These are phyloP conservation scores for Malthinus seriepunctatus DNA, from an alignment of 2,888 invertebrate genomes.

Conservation along the genomic window DNA sequence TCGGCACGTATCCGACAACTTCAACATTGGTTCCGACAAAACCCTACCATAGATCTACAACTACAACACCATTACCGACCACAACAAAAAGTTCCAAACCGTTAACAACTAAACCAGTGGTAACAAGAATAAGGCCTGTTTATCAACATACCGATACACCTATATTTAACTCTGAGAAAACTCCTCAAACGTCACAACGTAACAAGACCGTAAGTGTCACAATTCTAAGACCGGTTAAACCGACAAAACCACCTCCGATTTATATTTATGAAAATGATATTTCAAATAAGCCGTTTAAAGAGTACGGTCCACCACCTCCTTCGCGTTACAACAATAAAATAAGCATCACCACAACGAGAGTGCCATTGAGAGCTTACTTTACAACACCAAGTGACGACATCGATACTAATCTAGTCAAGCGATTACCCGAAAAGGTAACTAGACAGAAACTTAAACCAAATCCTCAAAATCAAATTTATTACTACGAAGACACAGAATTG, in stretches of 20 bases:
- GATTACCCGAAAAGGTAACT: constrained; percentile 32
- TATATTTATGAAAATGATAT: constrained; percentile 54
- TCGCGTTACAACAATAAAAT: constrained; percentile 52
- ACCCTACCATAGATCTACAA: constrained; percentile 41
- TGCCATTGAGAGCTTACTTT: constrained; percentile 66
- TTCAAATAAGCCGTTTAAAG: constrained; percentile 57
- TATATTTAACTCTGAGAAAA: background rate
- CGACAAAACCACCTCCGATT: constrained; percentile 48
- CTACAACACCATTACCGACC: constrained; percentile 48
- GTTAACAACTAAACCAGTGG: background rate
- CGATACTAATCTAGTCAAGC: constrained; percentile 58
- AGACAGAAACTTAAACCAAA: constrained; percentile 44
- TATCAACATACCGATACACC: background rate
- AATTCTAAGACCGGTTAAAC: constrained; percentile 50
- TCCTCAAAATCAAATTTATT: constrained; percentile 66
- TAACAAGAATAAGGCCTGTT: background rate
- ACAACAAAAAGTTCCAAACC: constrained; percentile 45
- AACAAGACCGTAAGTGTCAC: constrained; percentile 45
- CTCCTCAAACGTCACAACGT: background rate
- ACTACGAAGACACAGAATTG: constrained; percentile 62
- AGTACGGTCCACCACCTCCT: constrained; percentile 56
- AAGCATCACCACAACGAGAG: constrained; percentile 59
- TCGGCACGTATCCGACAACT: constrained; percentile 65
- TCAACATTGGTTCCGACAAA: constrained; percentile 44
- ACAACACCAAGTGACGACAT: constrained; percentile 57